Percentiles rank a stretch among this genome's conserved stretches.
phyloP scores from a whole-genome alignment of 30 jellyfish, hydroid and myxozoan species.

The Turritopsis rubra region DNA sequence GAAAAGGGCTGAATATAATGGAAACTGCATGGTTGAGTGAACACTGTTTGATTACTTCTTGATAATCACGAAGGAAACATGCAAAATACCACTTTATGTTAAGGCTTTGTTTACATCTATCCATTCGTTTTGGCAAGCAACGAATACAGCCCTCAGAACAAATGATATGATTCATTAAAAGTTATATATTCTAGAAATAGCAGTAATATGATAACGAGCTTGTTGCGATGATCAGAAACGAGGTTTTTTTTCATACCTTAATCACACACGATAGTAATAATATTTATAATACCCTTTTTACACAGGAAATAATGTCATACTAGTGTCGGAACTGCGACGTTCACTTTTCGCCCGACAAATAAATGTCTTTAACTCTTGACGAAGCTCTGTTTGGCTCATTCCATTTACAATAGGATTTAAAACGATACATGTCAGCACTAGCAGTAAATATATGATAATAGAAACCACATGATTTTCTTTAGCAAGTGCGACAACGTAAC shows the following conservation, averaged over 20 bases:
- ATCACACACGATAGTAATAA: no score
- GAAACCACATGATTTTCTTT: background rate
- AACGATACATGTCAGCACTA: slow-evolving; percentile 1
- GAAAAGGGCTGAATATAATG: background rate
- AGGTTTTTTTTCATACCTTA: no score
- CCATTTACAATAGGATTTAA: slow-evolving; percentile 2
- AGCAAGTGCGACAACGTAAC: background rate
- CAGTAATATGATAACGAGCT: no score
- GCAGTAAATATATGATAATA: background rate
- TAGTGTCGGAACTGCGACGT: background rate
- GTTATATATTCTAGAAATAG: no score
- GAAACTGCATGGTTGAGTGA: background rate
- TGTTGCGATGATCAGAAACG: no score
- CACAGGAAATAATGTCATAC: background rate
- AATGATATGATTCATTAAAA: no score
- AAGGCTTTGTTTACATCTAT: no score
- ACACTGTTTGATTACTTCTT: background rate
- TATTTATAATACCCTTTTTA: no score
- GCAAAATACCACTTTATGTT: no score
- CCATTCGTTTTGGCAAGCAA: no score
- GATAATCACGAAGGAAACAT: background rate
- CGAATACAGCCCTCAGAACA: no score
- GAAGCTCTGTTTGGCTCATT: background rate
- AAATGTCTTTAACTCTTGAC: background rate
- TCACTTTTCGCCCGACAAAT: background rate